These are phyloP conservation scores for Cyaniris semiargus DNA, from an alignment of 2,888 invertebrate genomes.

Conservation along the genomic window DNA sequence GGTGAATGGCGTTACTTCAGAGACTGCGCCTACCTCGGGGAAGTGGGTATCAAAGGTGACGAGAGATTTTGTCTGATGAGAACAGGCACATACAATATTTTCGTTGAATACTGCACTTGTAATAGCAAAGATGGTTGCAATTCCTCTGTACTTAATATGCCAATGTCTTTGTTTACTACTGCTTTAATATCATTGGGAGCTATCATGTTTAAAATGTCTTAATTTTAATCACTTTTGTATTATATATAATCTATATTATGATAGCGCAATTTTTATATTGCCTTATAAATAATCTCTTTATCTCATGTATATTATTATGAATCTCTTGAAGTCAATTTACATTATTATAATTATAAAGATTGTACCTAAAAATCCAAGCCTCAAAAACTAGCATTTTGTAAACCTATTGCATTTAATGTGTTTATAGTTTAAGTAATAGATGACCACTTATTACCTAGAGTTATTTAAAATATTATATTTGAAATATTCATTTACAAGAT, in stretches of 20 bases:
- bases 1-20: conserved; percentile 94
- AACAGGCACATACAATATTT: conserved; percentile 95
- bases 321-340: neutral
- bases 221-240: neutral
- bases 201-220: conserved; percentile 16
- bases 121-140: conserved; percentile 96
- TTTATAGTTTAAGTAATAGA: neutral
- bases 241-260: neutral
- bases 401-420: neutral
- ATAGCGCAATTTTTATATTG: neutral
- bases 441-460: too few species aligned
- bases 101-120: conserved; percentile 96
- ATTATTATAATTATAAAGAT: neutral
- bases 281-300: neutral
- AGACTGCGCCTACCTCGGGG: conserved; percentile 93
- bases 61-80: conserved; percentile 95
- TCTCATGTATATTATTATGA: neutral
- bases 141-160: conserved; percentile 71
- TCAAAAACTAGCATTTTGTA: neutral
- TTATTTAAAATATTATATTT: too few species aligned
- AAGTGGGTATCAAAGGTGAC: conserved; percentile 93
- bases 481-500: too few species aligned
- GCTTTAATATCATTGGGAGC: conserved; percentile 26
- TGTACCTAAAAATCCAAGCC: neutral
- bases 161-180: conserved; percentile 41